Evolutionary conservation across 2,888 invertebrate genomes (phyloP).

Genomic region (Blera fallax): DNA sequence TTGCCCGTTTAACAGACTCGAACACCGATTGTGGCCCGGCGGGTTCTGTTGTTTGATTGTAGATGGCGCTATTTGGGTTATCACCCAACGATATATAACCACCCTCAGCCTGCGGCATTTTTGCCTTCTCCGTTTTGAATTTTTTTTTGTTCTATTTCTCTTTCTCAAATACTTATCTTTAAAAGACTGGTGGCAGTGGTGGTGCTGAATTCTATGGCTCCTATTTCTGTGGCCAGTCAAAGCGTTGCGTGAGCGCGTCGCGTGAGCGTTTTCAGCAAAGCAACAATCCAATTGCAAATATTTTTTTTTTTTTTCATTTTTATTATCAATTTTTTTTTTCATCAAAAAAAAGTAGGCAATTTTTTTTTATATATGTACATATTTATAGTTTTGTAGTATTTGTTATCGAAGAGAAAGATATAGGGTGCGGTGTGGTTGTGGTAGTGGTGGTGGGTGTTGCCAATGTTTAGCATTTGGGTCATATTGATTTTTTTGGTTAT

Average conservation of each 20-base stretch:
- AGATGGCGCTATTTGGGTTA: slow-evolving; percentile 79
- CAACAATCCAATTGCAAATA: slow-evolving; percentile 69
- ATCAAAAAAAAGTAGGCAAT: slow-evolving; percentile 41
- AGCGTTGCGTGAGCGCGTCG: slow-evolving; percentile 63
- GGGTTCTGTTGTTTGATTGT: slow-evolving; percentile 82
- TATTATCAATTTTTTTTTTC: slow-evolving; percentile 36
- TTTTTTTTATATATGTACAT: slow-evolving; percentile 6
- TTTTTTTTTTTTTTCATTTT: slow-evolving; percentile 28
- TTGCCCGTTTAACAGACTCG: slow-evolving; percentile 80
- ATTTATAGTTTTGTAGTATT: slow-evolving; percentile 14
- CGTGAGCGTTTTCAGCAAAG: slow-evolving; percentile 65
- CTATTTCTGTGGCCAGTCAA: slow-evolving; percentile 45
- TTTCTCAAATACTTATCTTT: slow-evolving; percentile 64
- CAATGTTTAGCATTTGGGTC: slow-evolving; percentile 56
- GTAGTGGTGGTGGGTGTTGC: slow-evolving; percentile 62
- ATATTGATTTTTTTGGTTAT: slow-evolving; percentile 58
- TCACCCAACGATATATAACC: slow-evolving; percentile 81
- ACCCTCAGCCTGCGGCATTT: slow-evolving; percentile 81
- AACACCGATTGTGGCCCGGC: slow-evolving; percentile 81
- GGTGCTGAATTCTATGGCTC: not conserved
- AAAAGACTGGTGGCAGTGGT: slow-evolving; percentile 2
- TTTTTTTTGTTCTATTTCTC: too few species aligned
- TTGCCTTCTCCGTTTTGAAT: slow-evolving; percentile 67
- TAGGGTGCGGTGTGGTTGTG: slow-evolving; percentile 57
- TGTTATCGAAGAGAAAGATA: slow-evolving; percentile 49